Conservation (phyloP, 2,797 vertebrate species). For the Schizothorax lantsangensis region DNA sequence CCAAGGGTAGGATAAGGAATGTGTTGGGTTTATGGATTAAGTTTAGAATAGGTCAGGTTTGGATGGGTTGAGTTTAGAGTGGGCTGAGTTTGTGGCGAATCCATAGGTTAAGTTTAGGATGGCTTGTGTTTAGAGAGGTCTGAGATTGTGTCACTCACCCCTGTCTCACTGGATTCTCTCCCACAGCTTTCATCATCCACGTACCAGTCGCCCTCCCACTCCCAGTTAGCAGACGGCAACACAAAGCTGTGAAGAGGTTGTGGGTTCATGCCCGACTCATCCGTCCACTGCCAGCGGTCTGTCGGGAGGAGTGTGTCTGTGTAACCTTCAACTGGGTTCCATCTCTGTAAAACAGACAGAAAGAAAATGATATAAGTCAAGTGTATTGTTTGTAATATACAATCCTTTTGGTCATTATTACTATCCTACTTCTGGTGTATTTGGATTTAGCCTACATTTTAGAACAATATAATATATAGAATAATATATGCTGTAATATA, state of each 20-base stretch:
- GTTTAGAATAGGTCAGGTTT: neutral
- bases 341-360: constrained; percentile 82
- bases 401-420: neutral
- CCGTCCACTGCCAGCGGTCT: constrained; percentile 98
- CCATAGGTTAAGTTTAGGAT: neutral
- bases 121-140: neutral
- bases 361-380: neutral
- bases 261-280: constrained; percentile 88
- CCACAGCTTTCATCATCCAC: constrained; percentile 97
- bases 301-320: constrained; percentile 94
- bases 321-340: constrained; percentile 97
- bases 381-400: neutral
- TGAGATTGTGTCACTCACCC: constrained; percentile 82
- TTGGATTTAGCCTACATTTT: too few relatives aligned
- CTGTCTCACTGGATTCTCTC: constrained; percentile 93
- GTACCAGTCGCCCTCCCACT: constrained; percentile 99
- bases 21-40: neutral
- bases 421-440: neutral
- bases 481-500: too few relatives aligned
- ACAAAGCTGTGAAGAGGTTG: constrained; percentile 89
- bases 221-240: constrained; percentile 92
- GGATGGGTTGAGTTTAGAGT: too few relatives aligned
- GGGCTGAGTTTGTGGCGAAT: neutral
- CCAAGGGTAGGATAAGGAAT: neutral
- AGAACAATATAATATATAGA: too few relatives aligned